Conservation (phyloP, 1,140 invertebrate genomes). For the Hermetia illucens region DNA sequence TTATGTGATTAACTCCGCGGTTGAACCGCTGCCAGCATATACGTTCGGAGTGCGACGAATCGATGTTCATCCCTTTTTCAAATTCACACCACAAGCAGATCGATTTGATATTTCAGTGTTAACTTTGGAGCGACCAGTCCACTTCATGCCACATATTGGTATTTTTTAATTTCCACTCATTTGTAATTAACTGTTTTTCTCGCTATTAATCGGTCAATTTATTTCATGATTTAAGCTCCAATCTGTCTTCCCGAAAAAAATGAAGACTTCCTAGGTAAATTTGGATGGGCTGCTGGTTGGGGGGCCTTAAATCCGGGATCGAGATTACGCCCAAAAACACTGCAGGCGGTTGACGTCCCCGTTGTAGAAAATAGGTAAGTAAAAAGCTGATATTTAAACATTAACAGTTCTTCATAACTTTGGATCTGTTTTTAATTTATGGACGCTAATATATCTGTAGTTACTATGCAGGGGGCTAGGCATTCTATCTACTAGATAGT, state of each 20-base stretch:
- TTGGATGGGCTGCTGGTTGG: constrained; percentile 88
- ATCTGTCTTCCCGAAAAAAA: constrained; percentile 85
- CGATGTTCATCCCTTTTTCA: constrained; percentile 85
- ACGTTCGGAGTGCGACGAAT: constrained; percentile 81
- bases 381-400: too few relatives aligned
- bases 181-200: neutral
- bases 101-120: constrained; percentile 87
- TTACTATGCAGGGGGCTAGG: too few relatives aligned
- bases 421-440: too few relatives aligned
- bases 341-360: constrained; percentile 86
- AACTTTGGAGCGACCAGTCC: constrained; percentile 71
- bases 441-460: too few relatives aligned
- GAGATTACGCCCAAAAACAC: constrained; percentile 70
- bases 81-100: constrained; percentile 84
- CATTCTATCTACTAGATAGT: too few relatives aligned
- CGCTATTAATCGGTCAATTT: neutral
- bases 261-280: constrained; percentile 77
- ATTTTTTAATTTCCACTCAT: constrained; percentile 7
- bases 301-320: constrained; percentile 80
- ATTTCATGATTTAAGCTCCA: constrained; percentile 41
- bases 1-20: constrained; percentile 85
- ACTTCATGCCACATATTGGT: constrained; percentile 80
- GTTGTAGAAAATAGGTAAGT: constrained; percentile 63
- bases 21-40: constrained; percentile 77
- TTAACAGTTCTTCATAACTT: too few relatives aligned